Base-by-base conservation (phyloP, 2,113 vertebrate species). In the Danionella cerebrum region DNA sequence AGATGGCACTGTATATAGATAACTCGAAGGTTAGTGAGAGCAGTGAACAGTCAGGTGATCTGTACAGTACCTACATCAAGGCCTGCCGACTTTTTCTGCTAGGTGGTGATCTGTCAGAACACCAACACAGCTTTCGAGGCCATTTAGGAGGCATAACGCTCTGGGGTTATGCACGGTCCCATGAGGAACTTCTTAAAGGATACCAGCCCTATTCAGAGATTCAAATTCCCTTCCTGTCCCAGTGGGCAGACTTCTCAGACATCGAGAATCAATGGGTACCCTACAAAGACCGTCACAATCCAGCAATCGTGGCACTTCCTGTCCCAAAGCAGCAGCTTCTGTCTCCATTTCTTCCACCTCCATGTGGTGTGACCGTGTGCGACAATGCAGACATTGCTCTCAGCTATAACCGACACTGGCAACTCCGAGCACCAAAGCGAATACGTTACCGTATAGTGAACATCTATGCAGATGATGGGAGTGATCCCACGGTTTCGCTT, bases 371-470 rank as follows among this genome's bases (percentile, higher is more conserved):
- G 72, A 96, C 94, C 0, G 74, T 79, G 2, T 98, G 96, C 0
- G 96, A 99, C 48, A 97, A 97, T 0, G 87, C 86, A 25, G 93
- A 97, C 48, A 69, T 98, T 35, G 89, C 92, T 24, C 85, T 79
- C 1, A 87, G 91, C 72, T 99, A 99, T 84, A 95, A 94, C 27
- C 42, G 29, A 64, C 84, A 94, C 77, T 90, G 92, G 92, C 87
- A 89, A 0, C 88, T 98, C 31, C 85, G 90, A 2, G 67, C 83
- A 0, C 77, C 85, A 75, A 99, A 96, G 74, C 83, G 25, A 16
- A 68, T 97, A 29, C 89, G 85, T 1, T 99, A 98, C 78, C 86
- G 86, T 1, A 89, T 99, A 25, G 90, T 99, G 11, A 98, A 96
- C 73, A 63, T 98, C 55, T 88, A 76, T 0, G 78, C 92, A 0